Percentiles rank a stretch among this genome's conserved stretches.
These are phyloP conservation scores for Brachyhypopomus gauderio DNA, from an alignment of 2,113 vertebrate genomes.

Conservation along the genomic window DNA sequence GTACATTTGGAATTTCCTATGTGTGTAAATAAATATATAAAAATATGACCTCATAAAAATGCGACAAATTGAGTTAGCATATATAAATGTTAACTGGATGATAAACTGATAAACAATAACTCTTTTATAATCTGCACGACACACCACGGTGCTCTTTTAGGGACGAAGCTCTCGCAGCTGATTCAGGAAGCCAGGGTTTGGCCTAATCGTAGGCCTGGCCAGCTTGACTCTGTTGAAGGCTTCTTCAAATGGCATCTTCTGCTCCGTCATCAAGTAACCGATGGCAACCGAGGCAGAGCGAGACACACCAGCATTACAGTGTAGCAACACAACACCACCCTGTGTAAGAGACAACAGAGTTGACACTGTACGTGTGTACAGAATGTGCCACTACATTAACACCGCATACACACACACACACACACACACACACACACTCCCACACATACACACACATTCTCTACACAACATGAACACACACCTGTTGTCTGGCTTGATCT, in stretches of 20 bases:
- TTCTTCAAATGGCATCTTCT: slow-evolving; percentile 81
- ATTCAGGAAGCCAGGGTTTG: slow-evolving; percentile 88
- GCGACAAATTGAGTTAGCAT: background rate
- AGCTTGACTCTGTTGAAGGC: slow-evolving; percentile 85
- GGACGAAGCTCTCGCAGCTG: slow-evolving; percentile 86
- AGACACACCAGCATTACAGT: slow-evolving; percentile 96
- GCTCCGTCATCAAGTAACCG: slow-evolving; percentile 88
- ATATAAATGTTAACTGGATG: no score
- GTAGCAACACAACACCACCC: slow-evolving; percentile 87
- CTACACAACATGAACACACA: slow-evolving; percentile 12
- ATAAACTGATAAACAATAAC: background rate
- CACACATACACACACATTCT: no score
- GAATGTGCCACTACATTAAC: background rate
- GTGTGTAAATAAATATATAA: no score
- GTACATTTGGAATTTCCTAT: no score
- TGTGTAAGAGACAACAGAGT: slow-evolving; percentile 51
- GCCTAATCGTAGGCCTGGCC: slow-evolving; percentile 81
- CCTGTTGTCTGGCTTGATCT: slow-evolving; percentile 78
- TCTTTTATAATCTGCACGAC: background rate
- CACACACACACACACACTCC: no score
- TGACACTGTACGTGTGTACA: background rate
- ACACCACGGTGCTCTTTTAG: background rate
- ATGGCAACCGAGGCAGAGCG: slow-evolving; percentile 86
- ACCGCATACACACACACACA: slow-evolving; percentile 48
- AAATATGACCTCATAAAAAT: background rate